Conservation (phyloP, 2,113 vertebrate species). For the Brachionichthys hirsutus region DNA sequence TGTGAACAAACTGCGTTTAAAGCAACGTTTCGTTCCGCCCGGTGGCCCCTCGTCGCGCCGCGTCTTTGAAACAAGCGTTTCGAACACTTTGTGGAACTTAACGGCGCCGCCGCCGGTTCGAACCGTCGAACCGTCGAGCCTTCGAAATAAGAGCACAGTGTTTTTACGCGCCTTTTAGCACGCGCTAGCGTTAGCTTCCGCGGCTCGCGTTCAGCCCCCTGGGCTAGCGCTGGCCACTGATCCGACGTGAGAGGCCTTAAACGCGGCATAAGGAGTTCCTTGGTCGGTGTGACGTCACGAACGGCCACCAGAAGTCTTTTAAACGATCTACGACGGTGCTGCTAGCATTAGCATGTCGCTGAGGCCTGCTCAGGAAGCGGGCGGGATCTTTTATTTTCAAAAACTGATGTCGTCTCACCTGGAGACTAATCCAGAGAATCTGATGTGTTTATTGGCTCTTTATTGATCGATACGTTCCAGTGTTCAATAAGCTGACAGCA, state of each 20-base stretch:
- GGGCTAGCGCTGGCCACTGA: no score
- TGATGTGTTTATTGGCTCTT: no score
- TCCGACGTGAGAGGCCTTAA: no score
- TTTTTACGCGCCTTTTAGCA: constrained; percentile 65
- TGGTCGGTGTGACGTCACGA: accelerated
- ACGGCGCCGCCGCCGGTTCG: constrained; percentile 41
- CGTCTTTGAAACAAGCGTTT: background rate
- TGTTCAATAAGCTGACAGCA: no score
- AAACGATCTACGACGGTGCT: background rate
- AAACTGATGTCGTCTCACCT: constrained; percentile 52
- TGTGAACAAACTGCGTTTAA: constrained; percentile 3
- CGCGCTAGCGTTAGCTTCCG: constrained; percentile 31
- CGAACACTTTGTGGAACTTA: constrained; percentile 26
- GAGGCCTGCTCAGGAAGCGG: constrained; percentile 62
- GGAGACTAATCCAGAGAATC: constrained; percentile 28
- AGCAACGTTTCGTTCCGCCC: no score
- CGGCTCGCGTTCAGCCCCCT: accelerated
- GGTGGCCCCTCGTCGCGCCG: background rate
- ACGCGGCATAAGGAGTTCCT: accelerated
- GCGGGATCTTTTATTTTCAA: constrained; percentile 76
- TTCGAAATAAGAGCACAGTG: constrained; percentile 76
- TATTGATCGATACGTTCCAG: no score
- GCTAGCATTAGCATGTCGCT: constrained; percentile 54
- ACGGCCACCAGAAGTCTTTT: background rate
- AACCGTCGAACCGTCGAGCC: constrained; percentile 52